Conservation (phyloP, 2,113 vertebrate species). For the Ailurus styani region DNA sequence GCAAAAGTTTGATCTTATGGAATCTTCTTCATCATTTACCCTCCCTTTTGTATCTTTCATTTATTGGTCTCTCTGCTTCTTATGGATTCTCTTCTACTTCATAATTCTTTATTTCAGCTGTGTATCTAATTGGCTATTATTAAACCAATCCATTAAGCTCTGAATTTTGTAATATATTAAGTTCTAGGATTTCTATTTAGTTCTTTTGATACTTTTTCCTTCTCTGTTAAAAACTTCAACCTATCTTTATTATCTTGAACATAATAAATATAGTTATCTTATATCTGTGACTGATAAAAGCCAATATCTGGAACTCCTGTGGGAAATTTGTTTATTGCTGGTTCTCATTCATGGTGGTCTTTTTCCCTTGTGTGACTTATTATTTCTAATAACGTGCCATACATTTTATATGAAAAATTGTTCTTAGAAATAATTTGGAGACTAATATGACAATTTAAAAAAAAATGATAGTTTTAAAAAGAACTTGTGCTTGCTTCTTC, state of each 20-base stretch:
- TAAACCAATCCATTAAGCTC: neutral
- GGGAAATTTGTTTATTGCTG: neutral
- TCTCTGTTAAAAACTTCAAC: neutral
- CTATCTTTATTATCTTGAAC: neutral
- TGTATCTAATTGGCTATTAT: neutral
- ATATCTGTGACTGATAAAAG: neutral
- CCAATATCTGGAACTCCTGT: neutral
- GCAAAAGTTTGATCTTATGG: neutral
- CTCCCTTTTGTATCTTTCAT: neutral
- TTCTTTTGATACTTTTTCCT: neutral
- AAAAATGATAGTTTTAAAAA: neutral
- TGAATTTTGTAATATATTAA: constrained; percentile 16
- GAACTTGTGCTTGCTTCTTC: neutral
- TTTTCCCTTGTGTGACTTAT: neutral
- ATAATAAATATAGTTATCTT: neutral
- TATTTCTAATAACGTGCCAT: neutral
- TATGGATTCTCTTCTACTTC: neutral
- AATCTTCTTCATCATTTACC: neutral
- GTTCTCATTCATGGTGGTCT: neutral
- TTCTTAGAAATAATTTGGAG: neutral
- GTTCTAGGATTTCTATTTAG: neutral
- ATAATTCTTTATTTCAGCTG: neutral
- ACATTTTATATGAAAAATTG: neutral
- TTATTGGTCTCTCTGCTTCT: neutral
- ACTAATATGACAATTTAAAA: neutral